Base-by-base conservation (phyloP, 1,140 invertebrate genomes). In the Trichomalopsis sarcophagae region DNA sequence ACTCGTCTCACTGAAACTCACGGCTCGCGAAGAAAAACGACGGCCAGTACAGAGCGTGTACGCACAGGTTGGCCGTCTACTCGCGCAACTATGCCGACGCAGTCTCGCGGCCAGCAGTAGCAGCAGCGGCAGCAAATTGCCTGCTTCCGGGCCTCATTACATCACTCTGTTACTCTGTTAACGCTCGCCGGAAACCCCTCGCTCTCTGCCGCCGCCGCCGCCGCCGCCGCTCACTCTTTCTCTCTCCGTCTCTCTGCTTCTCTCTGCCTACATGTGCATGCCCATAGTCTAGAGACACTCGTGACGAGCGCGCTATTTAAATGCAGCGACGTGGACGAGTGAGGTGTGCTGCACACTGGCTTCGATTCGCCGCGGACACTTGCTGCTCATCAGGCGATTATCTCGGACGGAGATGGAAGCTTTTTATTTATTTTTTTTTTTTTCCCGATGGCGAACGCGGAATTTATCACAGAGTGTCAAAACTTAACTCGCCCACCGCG, bases 141-240 rank as follows among this genome's bases (percentile, higher is more conserved):
- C 90, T 92, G 92, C 92, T 93, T 93, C 93, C 93, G 93, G 93
- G 92, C 93, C 93, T 93, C 93, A 93, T 93, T 93, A 93, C 93
- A 93, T 93, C 93, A 93, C 92, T 93, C 93, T 93, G 92, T 93
- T 93, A 93, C 92, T 93, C 92, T 93, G 92, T 93, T 93, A 93
- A 93, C 92, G 90, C 92, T 93, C 91, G 90, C 91, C 93, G 92
- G 92, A 93, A 93, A 92, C 92, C 86, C 85, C 84, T 74, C 86
- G 79, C 81, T 47, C 50, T 47, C 50, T 50, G 33, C n/a, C 82
- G 23, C 62, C 73, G 55, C 74, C 33, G 33, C 33, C 33, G 33
- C 33, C 33, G n/a, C n/a, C 75, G 23, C 62, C 73, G 55, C 74
- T 79, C 85, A 36, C 83, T 79, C 79, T 82, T 62, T 30, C 47